These are phyloP conservation scores for Drosophila stalkeri DNA, from an alignment of 2,888 invertebrate genomes.

Conservation along the genomic window DNA sequence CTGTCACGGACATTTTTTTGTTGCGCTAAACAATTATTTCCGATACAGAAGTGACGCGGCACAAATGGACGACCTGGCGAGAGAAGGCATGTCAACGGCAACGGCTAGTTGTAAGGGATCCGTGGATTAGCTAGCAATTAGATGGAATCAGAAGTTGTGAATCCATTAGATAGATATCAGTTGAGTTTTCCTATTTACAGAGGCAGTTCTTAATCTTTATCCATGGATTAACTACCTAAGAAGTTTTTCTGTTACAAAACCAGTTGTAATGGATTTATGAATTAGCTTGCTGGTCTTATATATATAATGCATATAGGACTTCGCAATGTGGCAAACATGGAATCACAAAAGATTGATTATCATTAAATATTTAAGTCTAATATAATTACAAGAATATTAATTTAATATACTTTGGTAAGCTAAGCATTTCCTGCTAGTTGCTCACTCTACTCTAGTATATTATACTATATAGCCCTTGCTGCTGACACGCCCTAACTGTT, in stretches of 20 bases:
- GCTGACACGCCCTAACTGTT: slow-evolving; percentile 24
- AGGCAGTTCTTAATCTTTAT: background rate
- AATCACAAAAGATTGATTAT: background rate
- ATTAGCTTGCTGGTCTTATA: no score
- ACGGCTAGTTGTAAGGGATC: background rate
- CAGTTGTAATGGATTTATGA: no score
- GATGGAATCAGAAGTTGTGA: no score
- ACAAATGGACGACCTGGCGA: slow-evolving; percentile 33
- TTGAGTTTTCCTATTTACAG: background rate
- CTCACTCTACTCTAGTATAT: no score
- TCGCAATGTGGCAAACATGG: background rate
- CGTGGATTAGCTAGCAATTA: background rate
- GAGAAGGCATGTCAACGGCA: slow-evolving; percentile 15
- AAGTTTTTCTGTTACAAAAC: background rate
- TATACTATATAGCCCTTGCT: background rate
- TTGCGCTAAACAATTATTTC: slow-evolving; percentile 54
- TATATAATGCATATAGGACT: no score
- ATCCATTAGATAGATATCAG: background rate
- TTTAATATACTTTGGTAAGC: background rate
- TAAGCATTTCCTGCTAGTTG: slow-evolving; percentile 1
- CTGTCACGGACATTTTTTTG: slow-evolving; percentile 25
- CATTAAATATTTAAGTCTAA: background rate
- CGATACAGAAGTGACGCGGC: slow-evolving; percentile 60
- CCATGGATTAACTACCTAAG: background rate
- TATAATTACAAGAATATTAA: background rate